A percentile compares a stretch with the other conserved stretches of the same genome.
These are phyloP conservation scores for Eupithecia subfuscata DNA, from an alignment of 2,888 invertebrate species.

Conservation along the genomic window DNA sequence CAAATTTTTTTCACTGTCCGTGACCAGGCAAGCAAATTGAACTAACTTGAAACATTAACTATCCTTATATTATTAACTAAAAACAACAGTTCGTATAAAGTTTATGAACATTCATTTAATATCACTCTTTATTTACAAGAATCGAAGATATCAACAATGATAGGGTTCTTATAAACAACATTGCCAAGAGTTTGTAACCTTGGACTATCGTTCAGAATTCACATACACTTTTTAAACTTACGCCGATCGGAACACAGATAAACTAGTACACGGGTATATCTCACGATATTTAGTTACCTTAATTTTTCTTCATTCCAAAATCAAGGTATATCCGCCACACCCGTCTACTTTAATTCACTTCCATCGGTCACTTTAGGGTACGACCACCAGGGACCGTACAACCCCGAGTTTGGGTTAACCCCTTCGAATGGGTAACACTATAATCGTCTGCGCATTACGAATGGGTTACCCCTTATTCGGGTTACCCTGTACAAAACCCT, in stretches of 20 bases:
- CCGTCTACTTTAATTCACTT: slow-evolving; percentile 4
- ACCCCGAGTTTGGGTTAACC: too few relatives aligned
- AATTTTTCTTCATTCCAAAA: neutral
- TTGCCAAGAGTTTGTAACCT: slow-evolving; percentile 57
- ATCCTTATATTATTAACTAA: slow-evolving; percentile 53
- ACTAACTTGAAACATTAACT: slow-evolving; percentile 31
- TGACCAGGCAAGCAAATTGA: slow-evolving; percentile 62
- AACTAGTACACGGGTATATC: neutral
- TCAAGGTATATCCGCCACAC: neutral
- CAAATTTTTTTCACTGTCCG: too few relatives aligned
- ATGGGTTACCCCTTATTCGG: too few relatives aligned
- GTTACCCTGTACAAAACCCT: too few relatives aligned
- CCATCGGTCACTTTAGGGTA: slow-evolving; percentile 39
- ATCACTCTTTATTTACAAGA: slow-evolving; percentile 75
- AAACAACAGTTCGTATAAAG: slow-evolving; percentile 56
- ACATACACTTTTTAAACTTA: neutral
- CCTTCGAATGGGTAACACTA: too few relatives aligned
- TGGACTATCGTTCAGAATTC: slow-evolving; percentile 41
- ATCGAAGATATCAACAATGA: slow-evolving; percentile 70
- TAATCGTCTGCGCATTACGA: too few relatives aligned
- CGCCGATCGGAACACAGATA: neutral
- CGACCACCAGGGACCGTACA: too few relatives aligned
- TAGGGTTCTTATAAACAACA: slow-evolving; percentile 56
- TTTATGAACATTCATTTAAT: slow-evolving; percentile 60
- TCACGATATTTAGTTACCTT: neutral